A percentile compares a stretch with the other conserved stretches of the same genome.
These are phyloP conservation scores for Eurypyga helias DNA, from an alignment of 2,113 vertebrate genomes.

Conservation along the genomic window DNA sequence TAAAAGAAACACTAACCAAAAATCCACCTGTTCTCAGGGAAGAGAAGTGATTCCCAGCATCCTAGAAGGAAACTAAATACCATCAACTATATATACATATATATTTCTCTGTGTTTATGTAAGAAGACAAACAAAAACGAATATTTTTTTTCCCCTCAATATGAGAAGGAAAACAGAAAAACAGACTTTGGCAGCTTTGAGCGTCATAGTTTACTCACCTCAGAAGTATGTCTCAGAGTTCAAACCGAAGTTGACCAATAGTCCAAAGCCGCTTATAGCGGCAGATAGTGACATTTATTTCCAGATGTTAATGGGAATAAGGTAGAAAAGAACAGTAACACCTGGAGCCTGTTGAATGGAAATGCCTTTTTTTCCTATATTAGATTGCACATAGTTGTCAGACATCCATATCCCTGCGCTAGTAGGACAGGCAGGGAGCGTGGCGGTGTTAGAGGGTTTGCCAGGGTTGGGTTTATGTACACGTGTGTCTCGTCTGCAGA, in stretches of 20 bases:
- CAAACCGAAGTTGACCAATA: not conserved
- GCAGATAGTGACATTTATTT: not conserved
- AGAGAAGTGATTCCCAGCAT: not conserved
- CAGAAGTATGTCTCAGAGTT: slow-evolving; percentile 8
- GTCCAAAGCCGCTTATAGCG: not conserved
- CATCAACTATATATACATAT: too few relatives aligned
- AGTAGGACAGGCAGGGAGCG: not conserved
- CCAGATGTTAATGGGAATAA: not conserved
- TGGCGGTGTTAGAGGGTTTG: not conserved
- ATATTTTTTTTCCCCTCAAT: not conserved
- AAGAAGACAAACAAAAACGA: not conserved
- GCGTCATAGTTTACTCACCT: not conserved
- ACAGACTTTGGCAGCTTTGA: not conserved
- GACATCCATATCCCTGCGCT: not conserved
- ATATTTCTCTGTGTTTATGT: not conserved
- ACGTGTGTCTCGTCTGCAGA: not conserved
- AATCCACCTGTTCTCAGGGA: not conserved
- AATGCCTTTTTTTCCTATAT: not conserved
- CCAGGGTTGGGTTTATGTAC: slow-evolving; percentile 7
- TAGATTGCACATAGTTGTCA: not conserved
- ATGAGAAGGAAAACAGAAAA: slow-evolving; percentile 15
- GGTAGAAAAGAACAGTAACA: not conserved
- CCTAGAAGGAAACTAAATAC: not conserved
- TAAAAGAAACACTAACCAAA: not conserved
- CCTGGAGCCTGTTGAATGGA: not conserved